These are phyloP conservation scores for Mythimna lalbum DNA, from an alignment of 2,888 invertebrate genomes.

Conservation along the genomic window DNA sequence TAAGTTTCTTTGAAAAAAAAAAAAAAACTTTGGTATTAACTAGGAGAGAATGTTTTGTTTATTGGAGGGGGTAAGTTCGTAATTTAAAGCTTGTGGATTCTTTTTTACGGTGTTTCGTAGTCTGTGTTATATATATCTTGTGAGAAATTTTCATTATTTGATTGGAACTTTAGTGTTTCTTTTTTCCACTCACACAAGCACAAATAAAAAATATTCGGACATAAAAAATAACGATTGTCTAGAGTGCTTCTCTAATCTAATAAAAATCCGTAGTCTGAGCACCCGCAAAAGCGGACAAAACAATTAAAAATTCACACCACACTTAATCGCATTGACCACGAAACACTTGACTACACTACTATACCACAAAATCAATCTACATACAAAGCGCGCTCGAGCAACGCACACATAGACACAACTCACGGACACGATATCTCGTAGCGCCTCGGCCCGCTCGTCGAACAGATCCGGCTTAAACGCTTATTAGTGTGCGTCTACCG, in stretches of 20 bases:
- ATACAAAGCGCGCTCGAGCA: too few relatives aligned
- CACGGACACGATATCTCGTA: too few relatives aligned
- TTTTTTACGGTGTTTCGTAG: not conserved
- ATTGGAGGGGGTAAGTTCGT: not conserved
- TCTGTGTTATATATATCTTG: not conserved
- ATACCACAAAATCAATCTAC: too few relatives aligned
- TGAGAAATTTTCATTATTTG: not conserved
- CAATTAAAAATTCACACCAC: constrained; percentile 40
- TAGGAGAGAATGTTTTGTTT: constrained; percentile 24
- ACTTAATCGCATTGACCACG: constrained; percentile 54
- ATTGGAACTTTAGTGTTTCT: too few relatives aligned
- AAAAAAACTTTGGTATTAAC: constrained; percentile 50
- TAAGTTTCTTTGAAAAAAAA: constrained; percentile 62
- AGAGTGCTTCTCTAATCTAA: constrained; percentile 5
- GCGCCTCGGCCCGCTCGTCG: too few relatives aligned
- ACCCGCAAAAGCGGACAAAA: constrained; percentile 25
- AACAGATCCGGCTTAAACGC: too few relatives aligned
- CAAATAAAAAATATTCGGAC: not conserved
- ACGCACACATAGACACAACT: too few relatives aligned
- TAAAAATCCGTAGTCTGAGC: constrained; percentile 2
- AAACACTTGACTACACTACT: constrained; percentile 62
- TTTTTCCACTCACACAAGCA: too few relatives aligned
- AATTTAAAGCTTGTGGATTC: not conserved
- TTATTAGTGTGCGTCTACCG: too few relatives aligned
- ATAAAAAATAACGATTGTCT: not conserved